Base-by-base conservation (phyloP, 2,797 vertebrate genomes). In the Cossypha dichroa region DNA sequence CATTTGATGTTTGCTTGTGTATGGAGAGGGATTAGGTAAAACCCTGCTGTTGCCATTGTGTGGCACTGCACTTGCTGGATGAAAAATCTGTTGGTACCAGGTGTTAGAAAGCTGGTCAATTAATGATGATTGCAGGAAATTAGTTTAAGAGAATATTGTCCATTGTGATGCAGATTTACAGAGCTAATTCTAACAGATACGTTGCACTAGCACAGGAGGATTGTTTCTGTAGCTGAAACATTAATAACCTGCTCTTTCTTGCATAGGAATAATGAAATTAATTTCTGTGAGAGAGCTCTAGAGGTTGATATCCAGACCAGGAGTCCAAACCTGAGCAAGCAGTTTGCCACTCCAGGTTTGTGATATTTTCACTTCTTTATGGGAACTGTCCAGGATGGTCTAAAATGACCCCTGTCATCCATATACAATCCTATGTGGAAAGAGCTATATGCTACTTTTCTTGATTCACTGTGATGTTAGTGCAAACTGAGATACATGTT, bases 81-180 rank as follows among this genome's bases (percentile, higher is more conserved):
- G 68, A 87, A 70, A 79, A 93, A 94, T 81, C 79, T 90, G 59
- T 43, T 74, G 66, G 82, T 67, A 56, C 82, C 76, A 92, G 91
- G 80, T 96, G 92, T 72, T 73, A 69, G 69, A 69, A 91, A 86
- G 56, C 46, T 80, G 72, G 59, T 43, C 84, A 86, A 59, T 80
- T 96, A 79, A 93, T 56, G 83, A 52, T 70, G 78, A 82, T 52
- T 62, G 85, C 3, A 11, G 51, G 68, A 95, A 90, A 91, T 92
- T 63, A 85, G 62, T 45, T 67, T 76, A 64, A 45, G 64, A 94
- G 58, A 86, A 43, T 70, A 86, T 64, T 75, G 75, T 51, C 70
- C 36, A 60, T 72, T 92, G 15, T 26, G 58, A 63, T 68, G 72
- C 45, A 90, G 36, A 79, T 85, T 90, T 88, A 67, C 64, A 89